These are phyloP conservation scores for Gracilinanus agilis DNA, from an alignment of 2,113 vertebrate species.

Conservation along the genomic window DNA sequence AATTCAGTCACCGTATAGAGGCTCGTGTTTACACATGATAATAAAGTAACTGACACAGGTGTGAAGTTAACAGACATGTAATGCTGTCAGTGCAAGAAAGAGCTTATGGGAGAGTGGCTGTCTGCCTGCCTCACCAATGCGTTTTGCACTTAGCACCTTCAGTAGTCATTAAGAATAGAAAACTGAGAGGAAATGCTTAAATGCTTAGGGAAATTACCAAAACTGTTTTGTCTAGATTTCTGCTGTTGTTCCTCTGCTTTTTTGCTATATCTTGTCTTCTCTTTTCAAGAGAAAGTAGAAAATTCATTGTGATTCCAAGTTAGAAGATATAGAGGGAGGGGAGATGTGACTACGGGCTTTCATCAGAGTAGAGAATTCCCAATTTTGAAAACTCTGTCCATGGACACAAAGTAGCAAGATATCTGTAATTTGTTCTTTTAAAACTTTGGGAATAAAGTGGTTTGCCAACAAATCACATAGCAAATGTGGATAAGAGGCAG, in stretches of 20 bases:
- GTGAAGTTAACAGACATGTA: conserved; percentile 36
- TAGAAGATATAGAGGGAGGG: neutral
- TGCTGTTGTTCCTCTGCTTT: neutral
- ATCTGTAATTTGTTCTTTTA: neutral
- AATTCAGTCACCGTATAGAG: conserved; percentile 7
- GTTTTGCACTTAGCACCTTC: neutral
- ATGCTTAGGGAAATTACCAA: neutral
- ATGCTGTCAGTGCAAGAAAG: conserved; percentile 47
- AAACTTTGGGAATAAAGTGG: neutral
- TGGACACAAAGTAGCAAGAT: neutral
- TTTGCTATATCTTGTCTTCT: neutral
- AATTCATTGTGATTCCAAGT: neutral
- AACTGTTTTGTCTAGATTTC: neutral
- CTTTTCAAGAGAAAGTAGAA: neutral
- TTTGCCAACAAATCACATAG: neutral
- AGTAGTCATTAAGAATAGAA: neutral
- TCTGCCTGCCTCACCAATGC: neutral
- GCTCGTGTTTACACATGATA: conserved; percentile 37
- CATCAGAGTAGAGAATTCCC: neutral
- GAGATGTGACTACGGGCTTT: neutral
- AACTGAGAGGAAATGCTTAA: neutral
- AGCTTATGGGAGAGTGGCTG: neutral
- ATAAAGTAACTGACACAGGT: conserved; percentile 50
- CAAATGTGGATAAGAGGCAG: neutral
- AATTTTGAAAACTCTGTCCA: neutral